phyloP scores from a whole-genome alignment of 1,140 invertebrate species.

The Vollenhovia emeryi region DNA sequence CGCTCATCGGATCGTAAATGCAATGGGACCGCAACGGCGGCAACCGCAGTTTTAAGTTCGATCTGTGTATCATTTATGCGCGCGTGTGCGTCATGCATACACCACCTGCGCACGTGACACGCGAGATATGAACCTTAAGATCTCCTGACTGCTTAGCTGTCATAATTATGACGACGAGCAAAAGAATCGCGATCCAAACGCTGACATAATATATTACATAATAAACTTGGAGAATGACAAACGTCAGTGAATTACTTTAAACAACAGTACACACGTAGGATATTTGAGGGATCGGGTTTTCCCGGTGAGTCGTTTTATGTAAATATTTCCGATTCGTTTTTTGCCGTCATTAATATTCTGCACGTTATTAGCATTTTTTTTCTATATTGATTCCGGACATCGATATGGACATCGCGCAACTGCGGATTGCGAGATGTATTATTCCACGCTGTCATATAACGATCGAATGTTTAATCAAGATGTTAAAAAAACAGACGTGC shows the following conservation, averaged over 20 bases:
- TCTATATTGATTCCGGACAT: conserved; percentile 1
- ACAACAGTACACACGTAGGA: not conserved
- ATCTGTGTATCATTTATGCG: not conserved
- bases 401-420: conserved; percentile 18
- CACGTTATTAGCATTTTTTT: conserved; percentile 38
- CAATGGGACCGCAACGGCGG: not conserved
- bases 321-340: not conserved
- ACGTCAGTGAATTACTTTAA: not conserved
- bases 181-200: conserved; percentile 31
- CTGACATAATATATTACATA: not conserved
- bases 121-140: conserved; percentile 3
- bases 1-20: conserved; percentile 51
- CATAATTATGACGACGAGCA: not conserved
- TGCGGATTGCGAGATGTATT: conserved; percentile 59
- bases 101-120: not conserved
- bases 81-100: not conserved
- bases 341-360: conserved; percentile 12
- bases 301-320: not conserved
- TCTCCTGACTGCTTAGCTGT: not conserved
- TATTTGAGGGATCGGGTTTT: not conserved
- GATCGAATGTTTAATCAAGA: conserved; percentile 40
- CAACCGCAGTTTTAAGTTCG: conserved; percentile 16
- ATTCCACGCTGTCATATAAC: conserved; percentile 25
- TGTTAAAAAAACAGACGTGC: conserved; percentile 37
- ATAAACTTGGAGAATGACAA: not conserved